These are phyloP conservation scores for Fregetta grallaria DNA, from an alignment of 2,113 vertebrate genomes.

Conservation along the genomic window DNA sequence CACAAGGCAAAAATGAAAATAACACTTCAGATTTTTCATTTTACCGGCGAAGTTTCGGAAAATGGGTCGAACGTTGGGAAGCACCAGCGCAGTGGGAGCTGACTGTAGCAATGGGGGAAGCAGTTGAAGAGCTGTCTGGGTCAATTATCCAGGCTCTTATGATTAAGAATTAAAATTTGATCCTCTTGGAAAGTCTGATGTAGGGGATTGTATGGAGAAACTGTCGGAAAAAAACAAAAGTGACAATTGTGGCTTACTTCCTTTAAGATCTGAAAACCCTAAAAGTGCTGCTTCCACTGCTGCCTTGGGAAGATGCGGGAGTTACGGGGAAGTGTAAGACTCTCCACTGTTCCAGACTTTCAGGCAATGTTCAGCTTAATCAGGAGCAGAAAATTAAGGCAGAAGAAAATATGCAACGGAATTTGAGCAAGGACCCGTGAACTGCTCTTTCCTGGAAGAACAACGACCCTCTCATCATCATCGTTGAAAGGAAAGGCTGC, in stretches of 20 bases:
- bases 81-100: not conserved
- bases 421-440: not conserved
- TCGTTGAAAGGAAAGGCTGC: not conserved
- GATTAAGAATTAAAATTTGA: not conserved
- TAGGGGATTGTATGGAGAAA: not conserved
- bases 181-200: not conserved
- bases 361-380: not conserved
- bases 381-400: not conserved
- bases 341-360: not conserved
- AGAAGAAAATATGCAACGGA: not conserved
- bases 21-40: not conserved
- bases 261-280: not conserved
- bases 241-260: not conserved
- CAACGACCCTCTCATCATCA: not conserved
- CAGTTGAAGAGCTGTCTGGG: not conserved
- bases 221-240: too few species aligned
- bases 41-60: not conserved
- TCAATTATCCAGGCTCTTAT: not conserved
- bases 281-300: not conserved
- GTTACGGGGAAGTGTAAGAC: not conserved
- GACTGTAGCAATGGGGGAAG: not conserved
- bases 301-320: not conserved
- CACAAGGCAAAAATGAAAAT: not conserved
- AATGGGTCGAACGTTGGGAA: not conserved
- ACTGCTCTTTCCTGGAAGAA: not conserved